Percentiles rank a stretch among this genome's conserved stretches.
Conservation (phyloP, 1,140 invertebrate genomes). For the Scylla paramamosain region DNA sequence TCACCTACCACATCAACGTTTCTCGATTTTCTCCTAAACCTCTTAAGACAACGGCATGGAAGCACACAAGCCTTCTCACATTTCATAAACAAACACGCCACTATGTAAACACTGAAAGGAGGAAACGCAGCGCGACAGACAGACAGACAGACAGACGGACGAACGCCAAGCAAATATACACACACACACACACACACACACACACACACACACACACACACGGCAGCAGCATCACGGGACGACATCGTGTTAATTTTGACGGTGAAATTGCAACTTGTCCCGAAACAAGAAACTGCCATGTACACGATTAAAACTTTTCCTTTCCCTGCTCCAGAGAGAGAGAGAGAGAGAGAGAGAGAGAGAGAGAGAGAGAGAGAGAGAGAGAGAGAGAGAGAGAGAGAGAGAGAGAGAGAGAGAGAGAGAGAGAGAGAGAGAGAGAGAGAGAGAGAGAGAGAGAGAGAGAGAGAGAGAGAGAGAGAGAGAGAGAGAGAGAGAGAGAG, state of each 20-base stretch:
- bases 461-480: too few relatives aligned
- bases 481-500: too few relatives aligned
- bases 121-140: background rate
- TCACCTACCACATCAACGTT: background rate
- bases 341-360: background rate
- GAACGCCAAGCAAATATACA: background rate
- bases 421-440: too few relatives aligned
- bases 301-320: slow-evolving; percentile 51
- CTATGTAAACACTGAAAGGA: background rate
- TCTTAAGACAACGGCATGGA: background rate
- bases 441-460: too few relatives aligned
- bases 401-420: too few relatives aligned
- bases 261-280: background rate
- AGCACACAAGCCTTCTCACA: too few relatives aligned
- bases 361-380: background rate
- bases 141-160: background rate
- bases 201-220: background rate
- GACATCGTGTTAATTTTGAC: slow-evolving; percentile 41
- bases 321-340: background rate
- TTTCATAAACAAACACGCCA: background rate
- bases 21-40: background rate
- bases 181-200: background rate
- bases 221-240: background rate
- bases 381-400: too few relatives aligned
- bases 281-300: slow-evolving; percentile 38